These are phyloP conservation scores for Chiloscyllium punctatum DNA, from an alignment of 2,797 vertebrate genomes.

Conservation along the genomic window DNA sequence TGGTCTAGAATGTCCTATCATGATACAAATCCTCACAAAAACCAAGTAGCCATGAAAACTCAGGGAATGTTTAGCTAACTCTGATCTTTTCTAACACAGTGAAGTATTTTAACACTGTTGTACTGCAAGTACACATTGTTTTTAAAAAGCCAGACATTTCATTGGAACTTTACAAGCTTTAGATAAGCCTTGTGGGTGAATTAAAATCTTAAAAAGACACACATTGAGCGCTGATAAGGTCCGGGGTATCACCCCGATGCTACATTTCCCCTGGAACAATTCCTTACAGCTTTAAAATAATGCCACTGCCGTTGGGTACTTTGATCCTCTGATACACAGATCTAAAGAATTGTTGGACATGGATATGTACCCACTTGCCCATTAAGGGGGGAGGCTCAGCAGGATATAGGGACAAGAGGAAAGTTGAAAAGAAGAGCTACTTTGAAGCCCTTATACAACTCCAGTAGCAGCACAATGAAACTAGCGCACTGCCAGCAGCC, in stretches of 20 bases:
- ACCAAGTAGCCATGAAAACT: not conserved
- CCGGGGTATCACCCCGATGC: not conserved
- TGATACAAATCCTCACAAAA: not conserved
- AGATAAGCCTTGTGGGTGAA: not conserved
- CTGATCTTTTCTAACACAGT: not conserved
- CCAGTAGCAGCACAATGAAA: not conserved
- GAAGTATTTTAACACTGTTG: not conserved
- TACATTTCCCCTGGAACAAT: not conserved
- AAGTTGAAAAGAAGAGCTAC: not conserved
- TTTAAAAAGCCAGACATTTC: not conserved
- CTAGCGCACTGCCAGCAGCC: not conserved
- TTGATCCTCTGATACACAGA: not conserved
- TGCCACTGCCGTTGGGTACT: not conserved
- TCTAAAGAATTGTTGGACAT: not conserved
- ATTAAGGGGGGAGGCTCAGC: not conserved
- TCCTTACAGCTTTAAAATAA: not conserved
- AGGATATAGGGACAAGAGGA: not conserved
- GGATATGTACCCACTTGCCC: not conserved
- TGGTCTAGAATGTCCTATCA: not conserved
- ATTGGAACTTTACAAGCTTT: not conserved
- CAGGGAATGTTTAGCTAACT: not conserved
- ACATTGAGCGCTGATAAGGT: not conserved
- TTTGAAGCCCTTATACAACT: not conserved
- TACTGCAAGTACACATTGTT: not conserved
- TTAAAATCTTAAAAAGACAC: not conserved